Base-by-base conservation (phyloP, 92 coral and sea anemone genomes). In the Desmophyllum pertusum region DNA sequence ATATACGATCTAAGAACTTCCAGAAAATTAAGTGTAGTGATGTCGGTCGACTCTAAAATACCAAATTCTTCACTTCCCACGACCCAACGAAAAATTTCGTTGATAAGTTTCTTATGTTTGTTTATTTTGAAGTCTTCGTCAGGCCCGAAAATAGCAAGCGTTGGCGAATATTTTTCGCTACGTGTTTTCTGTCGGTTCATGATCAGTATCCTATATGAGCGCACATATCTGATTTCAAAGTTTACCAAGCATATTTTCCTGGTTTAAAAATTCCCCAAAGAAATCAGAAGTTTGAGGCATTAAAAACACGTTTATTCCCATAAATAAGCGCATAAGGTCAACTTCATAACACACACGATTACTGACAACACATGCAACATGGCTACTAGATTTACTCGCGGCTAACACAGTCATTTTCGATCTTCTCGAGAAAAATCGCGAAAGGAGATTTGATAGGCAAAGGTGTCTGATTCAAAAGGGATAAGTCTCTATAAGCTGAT, bases 301-400 rank as follows among this genome's bases (percentile, higher is more conserved):
- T 77, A 59, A 21, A n/a, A 57, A 10, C 15, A 35, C 30, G 30
- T 30, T 75, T 51, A 7, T 29, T 75, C 63, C 79, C 52, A 6
- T 35, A 55, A 55, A 59, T 18, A 46, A 64, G 51, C 69, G 35
- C 23, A 4, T 30, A 64, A 55, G 81, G 69, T 77, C 81, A 77
- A 38, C 42, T 75, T 45, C 53, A 11, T 41, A 42, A 71, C 40
- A 37, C n/a, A n/a, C 42, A 39, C 43, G 79, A 53, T 75, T 75
- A 33, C n/a, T n/a, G n/a, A n/a, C 65, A 73, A 45, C 67, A 37
- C 70, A 57, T 52, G 80, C 9, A 6, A 19, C 7, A 17, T 35
- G 43, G 62, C 55, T 48, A 48, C 41, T 5, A 48, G n/a, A n/a
- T n/a, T 51, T 51, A 21, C 63, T 48, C 38, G n/a, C n/a, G 31